These are phyloP conservation scores for Cecidostiba fungosa DNA, from an alignment of 2,888 invertebrate species.

Conservation along the genomic window DNA sequence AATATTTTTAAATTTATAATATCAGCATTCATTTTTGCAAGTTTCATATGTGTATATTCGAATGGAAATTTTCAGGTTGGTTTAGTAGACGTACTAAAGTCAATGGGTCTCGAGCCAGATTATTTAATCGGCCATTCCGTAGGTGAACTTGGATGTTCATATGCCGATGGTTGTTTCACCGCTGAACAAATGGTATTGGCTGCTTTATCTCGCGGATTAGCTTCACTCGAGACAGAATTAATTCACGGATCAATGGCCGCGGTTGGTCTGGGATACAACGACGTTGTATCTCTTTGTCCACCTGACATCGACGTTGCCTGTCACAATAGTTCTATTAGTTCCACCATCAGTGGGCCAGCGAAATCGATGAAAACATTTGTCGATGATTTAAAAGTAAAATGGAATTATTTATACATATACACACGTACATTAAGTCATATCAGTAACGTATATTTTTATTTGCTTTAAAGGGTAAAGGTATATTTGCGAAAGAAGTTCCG, in stretches of 20 bases:
- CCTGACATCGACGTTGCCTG: slow-evolving; percentile 92
- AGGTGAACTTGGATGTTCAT: slow-evolving; percentile 97
- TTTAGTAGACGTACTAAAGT: slow-evolving; percentile 84
- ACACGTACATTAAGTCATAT: too few relatives aligned
- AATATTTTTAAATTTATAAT: not conserved
- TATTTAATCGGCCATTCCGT: slow-evolving; percentile 94
- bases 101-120: slow-evolving; percentile 85
- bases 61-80: slow-evolving; percentile 80
- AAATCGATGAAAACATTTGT: slow-evolving; percentile 86
- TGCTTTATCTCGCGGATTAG: slow-evolving; percentile 74
- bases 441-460: not conserved
- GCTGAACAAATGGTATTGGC: slow-evolving; percentile 75
- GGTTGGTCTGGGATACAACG: slow-evolving; percentile 85
- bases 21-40: too few relatives aligned
- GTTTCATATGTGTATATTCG: not conserved
- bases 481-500: slow-evolving; percentile 91
- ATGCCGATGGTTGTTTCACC: slow-evolving; percentile 95
- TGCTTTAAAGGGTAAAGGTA: slow-evolving; percentile 83
- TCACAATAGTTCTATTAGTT: slow-evolving; percentile 92
- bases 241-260: slow-evolving; percentile 94
- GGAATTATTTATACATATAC: not conserved
- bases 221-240: slow-evolving; percentile 72
- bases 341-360: slow-evolving; percentile 93
- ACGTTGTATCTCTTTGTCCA: slow-evolving; percentile 86
- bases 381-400: slow-evolving; percentile 80